These are phyloP conservation scores for Alcis repandata DNA, from an alignment of 2,888 invertebrate genomes.

Conservation along the genomic window DNA sequence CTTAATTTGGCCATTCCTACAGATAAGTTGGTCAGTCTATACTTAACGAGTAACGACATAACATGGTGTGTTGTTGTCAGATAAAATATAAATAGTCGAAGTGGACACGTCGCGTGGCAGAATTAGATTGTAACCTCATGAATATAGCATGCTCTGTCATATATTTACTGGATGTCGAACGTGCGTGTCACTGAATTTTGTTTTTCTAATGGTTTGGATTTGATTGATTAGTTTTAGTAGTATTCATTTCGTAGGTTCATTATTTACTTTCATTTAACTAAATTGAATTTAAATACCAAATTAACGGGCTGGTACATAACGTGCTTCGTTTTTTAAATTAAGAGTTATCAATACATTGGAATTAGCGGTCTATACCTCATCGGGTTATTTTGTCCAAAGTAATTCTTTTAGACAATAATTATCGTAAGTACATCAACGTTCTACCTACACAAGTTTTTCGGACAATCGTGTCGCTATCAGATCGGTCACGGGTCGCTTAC, in stretches of 20 bases:
- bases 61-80: slow-evolving; percentile 47
- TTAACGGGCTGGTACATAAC: not conserved
- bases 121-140: slow-evolving; percentile 24
- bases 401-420: slow-evolving; percentile 8
- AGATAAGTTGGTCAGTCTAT: not conserved
- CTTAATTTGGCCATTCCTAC: not conserved
- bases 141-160: slow-evolving; percentile 28
- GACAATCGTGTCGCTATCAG: slow-evolving; percentile 32
- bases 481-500: slow-evolving; percentile 36
- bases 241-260: not conserved
- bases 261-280: slow-evolving; percentile 7
- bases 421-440: slow-evolving; percentile 6
- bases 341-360: not conserved
- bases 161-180: slow-evolving; percentile 11
- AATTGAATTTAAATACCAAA: slow-evolving; percentile 1
- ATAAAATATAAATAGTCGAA: slow-evolving; percentile 33
- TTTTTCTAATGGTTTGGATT: slow-evolving; percentile 3
- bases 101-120: slow-evolving; percentile 17
- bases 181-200: slow-evolving; percentile 2
- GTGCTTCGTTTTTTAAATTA: not conserved
- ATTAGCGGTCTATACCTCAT: not conserved
- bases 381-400: not conserved
- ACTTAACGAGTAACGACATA: slow-evolving; percentile 26
- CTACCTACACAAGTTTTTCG: slow-evolving; percentile 28
- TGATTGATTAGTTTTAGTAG: slow-evolving; percentile 6